Base-by-base conservation (phyloP, 2,113 vertebrate species). In the Megalops atlanticus region DNA sequence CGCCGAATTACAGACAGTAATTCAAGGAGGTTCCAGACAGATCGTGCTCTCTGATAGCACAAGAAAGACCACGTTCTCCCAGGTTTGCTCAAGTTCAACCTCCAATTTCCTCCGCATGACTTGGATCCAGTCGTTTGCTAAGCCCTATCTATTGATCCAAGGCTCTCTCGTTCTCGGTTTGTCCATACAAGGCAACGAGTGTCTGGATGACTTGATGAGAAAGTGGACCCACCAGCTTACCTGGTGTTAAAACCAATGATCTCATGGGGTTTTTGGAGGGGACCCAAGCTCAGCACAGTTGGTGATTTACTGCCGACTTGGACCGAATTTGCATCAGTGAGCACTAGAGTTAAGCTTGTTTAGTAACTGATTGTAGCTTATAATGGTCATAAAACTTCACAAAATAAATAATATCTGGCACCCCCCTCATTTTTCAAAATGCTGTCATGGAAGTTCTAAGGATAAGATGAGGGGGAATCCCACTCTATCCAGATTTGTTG, bases 91-190 rank as follows among this genome's bases (percentile, higher is more conserved):
- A 80, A 77, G 80, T 81, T 80, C 24, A 7, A 41, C 70, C 35
- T 4, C 45, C n/a, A n/a, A 58, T 76, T 83, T 76, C 78, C 76
- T 78, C 38, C 77, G 79, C 81, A 84, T 85, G 80, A 81, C 70
- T 80, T 75, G 71, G 82, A 74, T n/a, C 64, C 78, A 79, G 16
- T 81, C n/a, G 52, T 39, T 38, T 16, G 41, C 11, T 77, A 80
- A 33, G 74, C 43, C 47, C 27, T 5, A 31, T 38, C 52, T 43
- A 38, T 16, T 79, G 81, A 15, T 47, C 45, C 68, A 31, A 47
- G n/a, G 58, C 39, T 52, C 43, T 43, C 47, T 58, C 33, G 15
- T 27, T 8, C 69, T 27, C 40, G 47, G 31, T 73, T 81, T 82
- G 78, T 82, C 78, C 85, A 72, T 82, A 73, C 27, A 80, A 58